Evolutionary conservation across 1,140 invertebrate species (phyloP).

Genomic region (Drosophila bocqueti): DNA sequence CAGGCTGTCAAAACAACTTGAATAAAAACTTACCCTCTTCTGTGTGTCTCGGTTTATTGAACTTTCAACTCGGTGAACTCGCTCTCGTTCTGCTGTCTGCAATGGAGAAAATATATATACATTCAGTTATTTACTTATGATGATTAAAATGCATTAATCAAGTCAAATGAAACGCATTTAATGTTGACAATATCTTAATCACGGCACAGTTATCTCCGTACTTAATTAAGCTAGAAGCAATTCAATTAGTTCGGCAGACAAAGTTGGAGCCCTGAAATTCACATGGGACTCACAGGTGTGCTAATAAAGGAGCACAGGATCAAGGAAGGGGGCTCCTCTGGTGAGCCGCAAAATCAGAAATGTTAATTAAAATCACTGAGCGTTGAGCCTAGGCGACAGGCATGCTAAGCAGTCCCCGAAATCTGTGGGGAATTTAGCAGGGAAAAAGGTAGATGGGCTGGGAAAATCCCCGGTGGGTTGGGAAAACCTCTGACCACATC

Average conservation of each 20-base stretch:
- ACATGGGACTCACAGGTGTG: conserved; percentile 58
- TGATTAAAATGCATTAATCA: conserved; percentile 55
- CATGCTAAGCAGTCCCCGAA: conserved; percentile 57
- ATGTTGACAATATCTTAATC: conserved; percentile 62
- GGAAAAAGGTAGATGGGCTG: conserved; percentile 4
- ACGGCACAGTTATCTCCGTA: conserved; percentile 51
- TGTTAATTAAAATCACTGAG: conserved; percentile 82
- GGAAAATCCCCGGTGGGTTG: conserved; percentile 13
- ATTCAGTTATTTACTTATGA: conserved; percentile 28
- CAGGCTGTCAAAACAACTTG: conserved; percentile 32
- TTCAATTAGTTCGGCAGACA: conserved; percentile 70
- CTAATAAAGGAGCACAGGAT: conserved; percentile 55
- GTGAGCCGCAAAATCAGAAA: conserved; percentile 78
- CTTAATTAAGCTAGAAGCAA: conserved; percentile 76
- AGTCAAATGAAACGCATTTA: conserved; percentile 53
- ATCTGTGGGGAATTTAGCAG: conserved; percentile 38
- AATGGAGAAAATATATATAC: conserved; percentile 33
- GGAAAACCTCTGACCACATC: conserved; percentile 61
- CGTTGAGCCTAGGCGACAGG: conserved; percentile 53
- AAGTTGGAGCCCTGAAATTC: conserved; percentile 39
- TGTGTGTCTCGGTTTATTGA: conserved; percentile 37
- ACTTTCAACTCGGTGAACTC: conserved; percentile 21
- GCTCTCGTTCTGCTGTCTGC: conserved; percentile 31
- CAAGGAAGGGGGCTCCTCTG: conserved; percentile 1
- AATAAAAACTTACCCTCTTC: conserved; percentile 53